These are phyloP conservation scores for Leptopilina drosophilae DNA, from an alignment of 2,888 invertebrate species.

Conservation along the genomic window DNA sequence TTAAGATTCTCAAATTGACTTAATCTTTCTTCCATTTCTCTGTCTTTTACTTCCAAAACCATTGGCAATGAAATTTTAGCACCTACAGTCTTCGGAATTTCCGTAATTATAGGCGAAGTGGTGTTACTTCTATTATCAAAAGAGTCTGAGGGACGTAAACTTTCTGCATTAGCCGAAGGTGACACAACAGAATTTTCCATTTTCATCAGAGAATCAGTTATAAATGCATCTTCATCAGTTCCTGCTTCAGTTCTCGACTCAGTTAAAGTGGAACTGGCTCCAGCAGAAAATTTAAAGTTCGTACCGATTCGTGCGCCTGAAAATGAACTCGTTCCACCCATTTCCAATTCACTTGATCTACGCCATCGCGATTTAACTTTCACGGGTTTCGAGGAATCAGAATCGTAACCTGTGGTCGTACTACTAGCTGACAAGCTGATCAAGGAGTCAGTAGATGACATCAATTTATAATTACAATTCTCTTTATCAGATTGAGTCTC, in stretches of 20 bases:
- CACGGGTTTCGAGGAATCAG: constrained; percentile 81
- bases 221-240: constrained; percentile 4
- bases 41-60: constrained; percentile 78
- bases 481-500: constrained; percentile 73
- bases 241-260: constrained; percentile 40
- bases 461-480: constrained; percentile 63
- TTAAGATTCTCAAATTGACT: constrained; percentile 88
- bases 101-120: constrained; percentile 44
- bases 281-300: constrained; percentile 72
- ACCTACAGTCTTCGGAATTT: constrained; percentile 65
- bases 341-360: constrained; percentile 86
- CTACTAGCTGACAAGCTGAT: constrained; percentile 63
- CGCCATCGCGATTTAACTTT: constrained; percentile 90
- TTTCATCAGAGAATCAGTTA: constrained; percentile 7
- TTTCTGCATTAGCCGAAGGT: constrained; percentile 28
- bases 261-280: constrained; percentile 56
- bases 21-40: constrained; percentile 81
- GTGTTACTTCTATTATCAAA: constrained; percentile 6
- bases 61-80: constrained; percentile 71
- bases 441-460: constrained; percentile 59
- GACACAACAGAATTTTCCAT: constrained; percentile 9
- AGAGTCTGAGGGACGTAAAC: constrained; percentile 40
- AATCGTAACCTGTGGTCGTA: constrained; percentile 68
- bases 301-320: constrained; percentile 65
- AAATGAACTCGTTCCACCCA: constrained; percentile 77